phyloP scores from a whole-genome alignment of 2,113 vertebrate species.

The Thymallus thymallus region DNA sequence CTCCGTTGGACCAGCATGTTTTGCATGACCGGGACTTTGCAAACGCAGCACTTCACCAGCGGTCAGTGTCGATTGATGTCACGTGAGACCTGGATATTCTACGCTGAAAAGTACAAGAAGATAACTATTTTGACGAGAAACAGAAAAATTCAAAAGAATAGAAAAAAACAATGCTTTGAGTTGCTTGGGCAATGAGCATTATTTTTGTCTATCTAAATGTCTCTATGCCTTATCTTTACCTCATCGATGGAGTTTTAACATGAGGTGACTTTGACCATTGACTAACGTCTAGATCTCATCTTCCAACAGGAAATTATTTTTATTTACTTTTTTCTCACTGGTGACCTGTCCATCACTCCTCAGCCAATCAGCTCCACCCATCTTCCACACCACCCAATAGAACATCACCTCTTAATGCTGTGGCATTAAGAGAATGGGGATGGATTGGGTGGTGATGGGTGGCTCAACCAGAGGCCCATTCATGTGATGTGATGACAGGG shows the following conservation, averaged over 20 bases:
- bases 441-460: conserved; percentile 40
- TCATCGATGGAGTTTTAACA: background rate
- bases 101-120: background rate
- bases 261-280: conserved; percentile 37
- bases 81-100: conserved; percentile 12
- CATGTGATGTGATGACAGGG: conserved; percentile 68
- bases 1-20: conserved; percentile 59
- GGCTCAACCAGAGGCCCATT: conserved; percentile 45
- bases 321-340: conserved; percentile 2
- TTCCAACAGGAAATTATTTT: conserved; percentile 65
- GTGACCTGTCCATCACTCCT: conserved; percentile 36
- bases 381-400: conserved; percentile 36
- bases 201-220: too few species aligned
- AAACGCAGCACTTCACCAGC: conserved; percentile 62
- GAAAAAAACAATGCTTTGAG: background rate
- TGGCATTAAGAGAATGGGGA: conserved; percentile 33
- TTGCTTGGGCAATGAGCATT: background rate
- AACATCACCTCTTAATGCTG: conserved; percentile 42
- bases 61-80: conserved; percentile 48
- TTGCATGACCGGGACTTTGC: conserved; percentile 64
- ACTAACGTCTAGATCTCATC: conserved; percentile 66
- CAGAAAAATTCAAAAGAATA: background rate
- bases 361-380: conserved; percentile 40
- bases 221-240: background rate
- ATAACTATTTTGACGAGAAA: background rate